A percentile compares a stretch with the other conserved stretches of the same genome.
These are phyloP conservation scores for Microtus ochrogaster DNA, from an alignment of 2,113 vertebrate genomes.

Conservation along the genomic window DNA sequence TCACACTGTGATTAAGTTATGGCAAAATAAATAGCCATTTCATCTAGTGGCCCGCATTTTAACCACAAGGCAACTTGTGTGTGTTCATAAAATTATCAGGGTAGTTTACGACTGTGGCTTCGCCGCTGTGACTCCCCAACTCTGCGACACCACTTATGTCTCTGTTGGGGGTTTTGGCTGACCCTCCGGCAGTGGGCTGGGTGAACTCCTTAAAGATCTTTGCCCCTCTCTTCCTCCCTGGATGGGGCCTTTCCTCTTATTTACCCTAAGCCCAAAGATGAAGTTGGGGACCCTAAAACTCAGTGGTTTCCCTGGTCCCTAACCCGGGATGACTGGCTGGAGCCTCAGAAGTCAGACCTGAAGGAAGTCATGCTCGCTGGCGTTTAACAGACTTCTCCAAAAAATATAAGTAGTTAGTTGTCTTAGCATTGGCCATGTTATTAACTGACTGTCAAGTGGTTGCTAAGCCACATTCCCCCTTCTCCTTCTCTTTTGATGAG, in stretches of 20 bases:
- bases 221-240: neutral
- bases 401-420: neutral
- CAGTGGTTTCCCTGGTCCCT: neutral
- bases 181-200: neutral
- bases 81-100: neutral
- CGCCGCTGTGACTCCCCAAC: neutral
- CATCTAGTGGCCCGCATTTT: neutral
- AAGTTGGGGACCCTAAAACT: neutral
- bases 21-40: neutral
- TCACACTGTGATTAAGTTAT: neutral
- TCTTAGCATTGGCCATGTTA: neutral
- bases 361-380: neutral
- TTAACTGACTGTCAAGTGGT: neutral
- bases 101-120: neutral
- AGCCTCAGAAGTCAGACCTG: neutral
- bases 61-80: neutral
- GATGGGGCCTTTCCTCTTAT: neutral
- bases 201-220: neutral
- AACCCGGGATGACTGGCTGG: neutral
- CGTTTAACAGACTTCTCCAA: neutral
- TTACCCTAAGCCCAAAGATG: neutral
- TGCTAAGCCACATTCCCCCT: neutral
- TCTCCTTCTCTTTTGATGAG: neutral
- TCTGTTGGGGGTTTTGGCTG: no score
- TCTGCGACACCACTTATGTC: neutral